Evolutionary conservation across 2,797 vertebrate genomes (phyloP), one percentile per base, ranked within the genome.

Genomic region (Sitta carolinensis): DNA sequence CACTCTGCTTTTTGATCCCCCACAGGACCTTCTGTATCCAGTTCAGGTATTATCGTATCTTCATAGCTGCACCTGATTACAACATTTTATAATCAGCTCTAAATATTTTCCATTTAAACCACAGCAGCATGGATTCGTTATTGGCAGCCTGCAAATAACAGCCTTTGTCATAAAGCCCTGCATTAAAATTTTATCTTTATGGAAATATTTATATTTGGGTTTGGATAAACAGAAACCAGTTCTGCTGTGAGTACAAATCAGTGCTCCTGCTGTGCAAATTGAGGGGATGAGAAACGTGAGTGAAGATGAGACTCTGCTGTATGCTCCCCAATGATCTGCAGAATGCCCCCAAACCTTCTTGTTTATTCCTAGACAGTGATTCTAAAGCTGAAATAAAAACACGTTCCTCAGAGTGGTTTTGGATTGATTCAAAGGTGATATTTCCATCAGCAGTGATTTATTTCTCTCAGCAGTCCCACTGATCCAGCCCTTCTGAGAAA

Each of bases 111-210:
- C 43, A 72, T 75, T 85, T 89, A 77, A 94, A 83, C 42, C 58
- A 66, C 43, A 78, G 68, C 82, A 84, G 43, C 76, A 34, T 13
- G 48, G 67, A 29, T 85, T 87, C 50, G 27, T 62, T 94, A 92
- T 88, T 89, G 79, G 80, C 77, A 94, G 70, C 73, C 79, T 78
- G 79, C 69, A 89, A 91, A 85, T 83, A 85, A 75, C 54, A 87
- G 47, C 79, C 32, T 80, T 86, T 43, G 29, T 84, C 85, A 86
- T 93, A 87, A 93, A 91, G 45, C 20, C 62, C 63, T 36, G 75
- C 73, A 86, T 93, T 87, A 95, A 96, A 84, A 72, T 89, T 86
- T 94, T 91, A 91, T 91, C 73, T 95, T 90, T 84, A 81, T 90
- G 80, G 58, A 93, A 88, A 91, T 94, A 92, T 89, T 95, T 93